Base-by-base conservation (phyloP, 2,797 vertebrate genomes). In the Clamator glandarius region DNA sequence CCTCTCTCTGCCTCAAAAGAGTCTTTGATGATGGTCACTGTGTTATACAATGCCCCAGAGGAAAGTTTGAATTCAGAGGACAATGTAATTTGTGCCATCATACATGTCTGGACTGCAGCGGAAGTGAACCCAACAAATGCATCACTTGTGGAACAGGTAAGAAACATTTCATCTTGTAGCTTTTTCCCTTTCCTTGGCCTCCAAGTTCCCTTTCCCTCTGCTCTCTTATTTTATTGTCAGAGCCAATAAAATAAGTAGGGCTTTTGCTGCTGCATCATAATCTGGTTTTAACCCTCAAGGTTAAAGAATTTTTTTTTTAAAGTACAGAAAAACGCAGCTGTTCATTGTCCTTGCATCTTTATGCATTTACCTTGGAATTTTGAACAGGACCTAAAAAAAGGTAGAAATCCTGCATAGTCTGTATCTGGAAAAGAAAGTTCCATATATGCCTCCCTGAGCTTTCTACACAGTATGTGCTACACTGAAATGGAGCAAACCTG, bases 61-160 rank as follows among this genome's bases (percentile, higher is more conserved):
- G 98, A 31, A 98, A 98, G 94, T 99, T 98, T 81, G 94, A 97
- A 68, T 96, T 93, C 85, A 96, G 97, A 50, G 94, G 96, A 35
- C 98, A 98, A 36, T 99, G 99, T 83, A 97, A 97, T 55, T 95
- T 89, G 8, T 99, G 99, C 96, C 99, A 99, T 95, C 98, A 98
- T 88, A 99, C 98, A 84, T 99, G 99, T 95, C 94, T 96, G 7
- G 96, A 98, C 35, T 99, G 99, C 94, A 96, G 67, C 35, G 98
- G 98, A 72, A 98, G 97, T 26, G 98, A 98, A 46, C 98, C 98
- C 51, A 97, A 98, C 91, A 97, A 97, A 96, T 99, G 99, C 66
- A 98, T 97, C 42, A 73, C 97, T 82, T 99, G 99, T 94, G 97
- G 98, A 91, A 98, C 59, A 98, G 99, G 99, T 99, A 97, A 98